A percentile compares a stretch with the other conserved stretches of the same genome.
phyloP scores from a whole-genome alignment of 64 coral and sea anemone genomes.

The Stichodactyla mertensii region DNA sequence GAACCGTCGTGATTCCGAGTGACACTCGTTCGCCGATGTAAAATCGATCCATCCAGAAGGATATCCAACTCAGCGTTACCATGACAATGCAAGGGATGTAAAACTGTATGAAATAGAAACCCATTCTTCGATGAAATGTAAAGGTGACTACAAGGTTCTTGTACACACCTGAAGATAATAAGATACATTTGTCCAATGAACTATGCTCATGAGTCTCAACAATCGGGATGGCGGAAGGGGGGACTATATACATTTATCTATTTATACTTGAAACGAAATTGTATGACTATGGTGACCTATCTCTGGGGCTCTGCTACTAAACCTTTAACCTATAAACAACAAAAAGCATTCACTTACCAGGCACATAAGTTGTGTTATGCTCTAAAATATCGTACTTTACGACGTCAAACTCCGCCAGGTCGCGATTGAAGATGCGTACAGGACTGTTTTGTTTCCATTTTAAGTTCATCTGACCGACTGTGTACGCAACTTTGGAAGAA shows the following conservation, averaged over 20 bases:
- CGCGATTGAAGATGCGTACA: conserved; percentile 49
- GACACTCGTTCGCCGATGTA: conserved; percentile 87
- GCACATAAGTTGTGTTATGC: conserved; percentile 59
- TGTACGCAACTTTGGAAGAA: conserved; percentile 61
- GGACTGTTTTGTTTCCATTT: conserved; percentile 58
- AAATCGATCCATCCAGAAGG: conserved; percentile 90
- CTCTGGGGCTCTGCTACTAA: too few relatives aligned
- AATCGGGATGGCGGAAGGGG: too few relatives aligned
- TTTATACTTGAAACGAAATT: too few relatives aligned
- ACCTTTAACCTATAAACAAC: background rate
- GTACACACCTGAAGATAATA: conserved; percentile 48
- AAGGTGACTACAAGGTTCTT: conserved; percentile 73
- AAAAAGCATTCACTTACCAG: conserved; percentile 36
- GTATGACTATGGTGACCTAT: too few relatives aligned
- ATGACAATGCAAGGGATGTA: conserved; percentile 89
- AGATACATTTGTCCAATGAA: background rate
- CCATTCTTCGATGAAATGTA: conserved; percentile 83
- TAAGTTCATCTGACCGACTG: conserved; percentile 56
- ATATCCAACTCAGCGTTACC: conserved; percentile 85
- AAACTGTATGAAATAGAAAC: conserved; percentile 83
- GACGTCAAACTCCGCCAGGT: conserved; percentile 84
- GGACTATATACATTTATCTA: too few relatives aligned
- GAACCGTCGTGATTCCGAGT: conserved; percentile 80
- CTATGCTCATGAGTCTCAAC: too few relatives aligned
- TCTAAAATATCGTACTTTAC: conserved; percentile 41